Evolutionary conservation across 1,140 invertebrate genomes (phyloP).

Genomic region (Belonocnema kinseyi): DNA sequence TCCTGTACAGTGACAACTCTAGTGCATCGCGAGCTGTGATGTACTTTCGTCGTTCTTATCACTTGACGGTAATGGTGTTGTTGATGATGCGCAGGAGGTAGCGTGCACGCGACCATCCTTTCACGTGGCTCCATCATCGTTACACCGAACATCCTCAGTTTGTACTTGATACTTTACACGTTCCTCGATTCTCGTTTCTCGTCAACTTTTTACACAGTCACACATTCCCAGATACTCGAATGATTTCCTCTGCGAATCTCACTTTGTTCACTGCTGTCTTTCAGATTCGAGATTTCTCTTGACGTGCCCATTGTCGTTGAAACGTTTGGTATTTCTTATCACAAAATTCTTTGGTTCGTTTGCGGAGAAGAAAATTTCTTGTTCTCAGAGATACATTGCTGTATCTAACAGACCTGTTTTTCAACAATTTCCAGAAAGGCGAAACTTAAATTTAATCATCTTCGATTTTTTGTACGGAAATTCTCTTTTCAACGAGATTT

Average conservation of each 20-base stretch:
- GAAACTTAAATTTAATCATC: slow-evolving; percentile 1
- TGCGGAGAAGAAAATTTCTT: slow-evolving; percentile 41
- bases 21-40: slow-evolving; percentile 66
- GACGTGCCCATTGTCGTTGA: slow-evolving; percentile 16
- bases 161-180: slow-evolving; percentile 1
- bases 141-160: slow-evolving; percentile 62
- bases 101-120: slow-evolving; percentile 48
- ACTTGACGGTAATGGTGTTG: slow-evolving; percentile 71
- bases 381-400: slow-evolving; percentile 57
- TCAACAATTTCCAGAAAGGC: slow-evolving; percentile 16
- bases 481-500: neutral
- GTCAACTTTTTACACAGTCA: slow-evolving; percentile 26
- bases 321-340: slow-evolving; percentile 31
- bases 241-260: slow-evolving; percentile 29
- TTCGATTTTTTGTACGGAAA: slow-evolving; percentile 23
- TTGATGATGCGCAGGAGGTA: slow-evolving; percentile 53
- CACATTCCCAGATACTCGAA: slow-evolving; percentile 29
- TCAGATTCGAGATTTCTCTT: slow-evolving; percentile 20
- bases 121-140: slow-evolving; percentile 72
- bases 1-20: slow-evolving; percentile 73
- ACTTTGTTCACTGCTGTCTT: slow-evolving; percentile 17
- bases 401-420: slow-evolving; percentile 58
- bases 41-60: slow-evolving; percentile 70
- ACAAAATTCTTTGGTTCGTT: slow-evolving; percentile 51
- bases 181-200: neutral